Conservation (phyloP, 2,797 vertebrate genomes). For the Xenops minutus region DNA sequence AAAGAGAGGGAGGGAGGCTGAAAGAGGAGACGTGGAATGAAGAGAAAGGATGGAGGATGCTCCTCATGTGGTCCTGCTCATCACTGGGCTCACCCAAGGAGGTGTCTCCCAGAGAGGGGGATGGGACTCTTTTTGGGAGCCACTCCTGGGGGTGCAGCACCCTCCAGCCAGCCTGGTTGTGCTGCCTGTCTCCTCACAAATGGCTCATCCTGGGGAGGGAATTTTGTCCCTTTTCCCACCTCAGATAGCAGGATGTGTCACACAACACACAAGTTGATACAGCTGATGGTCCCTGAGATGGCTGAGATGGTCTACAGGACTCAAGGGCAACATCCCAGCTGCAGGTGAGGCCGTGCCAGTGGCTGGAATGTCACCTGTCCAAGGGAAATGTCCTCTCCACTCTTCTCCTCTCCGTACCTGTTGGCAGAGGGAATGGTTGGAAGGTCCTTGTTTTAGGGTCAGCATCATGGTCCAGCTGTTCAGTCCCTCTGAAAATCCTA, state of each 20-base stretch:
- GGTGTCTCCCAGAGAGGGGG: background rate
- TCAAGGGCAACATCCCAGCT: background rate
- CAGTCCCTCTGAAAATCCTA: too few species aligned
- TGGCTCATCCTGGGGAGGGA: background rate
- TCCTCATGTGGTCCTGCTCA: rapidly evolving
- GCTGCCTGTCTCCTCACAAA: background rate
- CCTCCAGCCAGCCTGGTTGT: background rate
- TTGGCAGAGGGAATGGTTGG: background rate
- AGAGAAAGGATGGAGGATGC: background rate
- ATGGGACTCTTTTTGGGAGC: background rate
- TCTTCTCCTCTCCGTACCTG: background rate
- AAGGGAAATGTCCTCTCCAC: background rate
- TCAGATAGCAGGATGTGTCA: rapidly evolving
- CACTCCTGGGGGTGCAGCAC: background rate
- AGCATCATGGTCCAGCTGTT: background rate
- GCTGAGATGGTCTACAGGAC: background rate
- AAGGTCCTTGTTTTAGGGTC: background rate
- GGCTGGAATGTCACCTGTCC: background rate
- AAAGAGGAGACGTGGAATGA: background rate
- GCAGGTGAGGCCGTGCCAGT: background rate
- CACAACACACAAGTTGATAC: background rate
- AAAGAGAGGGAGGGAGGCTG: background rate
- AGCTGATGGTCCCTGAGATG: background rate
- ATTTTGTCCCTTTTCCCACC: background rate
- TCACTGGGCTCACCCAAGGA: background rate